Evolutionary conservation across 2,113 vertebrate genomes (phyloP), one percentile per base, ranked within the genome.

Genomic region (Colistium nudipinnis): DNA sequence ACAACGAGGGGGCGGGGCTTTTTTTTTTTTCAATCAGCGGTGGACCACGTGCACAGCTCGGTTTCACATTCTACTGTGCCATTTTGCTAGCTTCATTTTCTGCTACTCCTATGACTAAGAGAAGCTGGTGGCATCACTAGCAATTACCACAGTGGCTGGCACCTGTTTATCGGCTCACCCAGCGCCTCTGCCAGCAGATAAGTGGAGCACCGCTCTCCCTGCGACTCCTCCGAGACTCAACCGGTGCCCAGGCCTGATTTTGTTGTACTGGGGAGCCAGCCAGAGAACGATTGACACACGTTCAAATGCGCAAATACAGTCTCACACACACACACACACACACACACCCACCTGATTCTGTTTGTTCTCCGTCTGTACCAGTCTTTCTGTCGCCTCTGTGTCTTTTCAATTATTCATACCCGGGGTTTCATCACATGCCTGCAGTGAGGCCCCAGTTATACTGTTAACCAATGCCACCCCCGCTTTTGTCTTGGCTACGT

Each of bases 181-280:
- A n/a, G n/a, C 71, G 70, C 31, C 62, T 66, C 77, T 80, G 84
- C 86, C 86, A 83, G 80, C 66, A 72, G 74, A 87, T 82, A 84
- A 88, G 85, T 82, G 72, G 70, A 81, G 72, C 69, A 30, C 61
- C 49, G 70, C 78, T 74, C 61, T 73, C 60, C 62, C 60, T n/a
- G n/a, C 39, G 2, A 64, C 60, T 75, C 82, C 59, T 57, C 9
- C 28, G 82, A 73, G 73, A 79, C 61, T 51, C 2, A 22, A 22
- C 54, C 39, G 28, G 54, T 64, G 69, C 57, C 77, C 69, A 30
- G 63, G 39, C 66, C 74, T 71, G 70, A 54, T 73, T 80, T 64
- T 83, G 83, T 81, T 81, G 73, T 82, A 65, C 67, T 62, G 70
- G 74, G 72, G 69, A 80, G 27, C 17, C 47, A 72, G 84, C 80